These are phyloP conservation scores for Echiichthys vipera DNA, from an alignment of 2,797 vertebrate species.

Conservation along the genomic window DNA sequence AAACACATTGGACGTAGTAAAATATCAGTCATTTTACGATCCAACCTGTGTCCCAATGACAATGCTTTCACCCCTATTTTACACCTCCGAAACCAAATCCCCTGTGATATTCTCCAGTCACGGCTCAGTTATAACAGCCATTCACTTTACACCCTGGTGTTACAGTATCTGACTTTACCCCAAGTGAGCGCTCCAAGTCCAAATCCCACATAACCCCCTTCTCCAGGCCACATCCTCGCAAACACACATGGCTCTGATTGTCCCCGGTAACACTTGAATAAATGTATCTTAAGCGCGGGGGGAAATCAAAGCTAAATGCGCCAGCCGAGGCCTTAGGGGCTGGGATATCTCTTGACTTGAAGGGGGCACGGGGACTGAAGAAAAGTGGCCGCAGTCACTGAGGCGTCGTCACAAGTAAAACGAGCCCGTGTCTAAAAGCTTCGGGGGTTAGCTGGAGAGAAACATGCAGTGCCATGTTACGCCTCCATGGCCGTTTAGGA, in stretches of 20 bases:
- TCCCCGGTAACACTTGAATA: conserved; percentile 63
- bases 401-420: conserved; percentile 64
- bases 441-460: conserved; percentile 61
- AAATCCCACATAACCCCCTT: conserved; percentile 73
- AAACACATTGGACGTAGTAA: not conserved
- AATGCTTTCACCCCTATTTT: conserved; percentile 61
- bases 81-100: conserved; percentile 68
- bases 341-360: conserved; percentile 29
- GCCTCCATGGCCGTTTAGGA: conserved; percentile 57
- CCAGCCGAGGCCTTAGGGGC: conserved; percentile 30
- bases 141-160: conserved; percentile 66
- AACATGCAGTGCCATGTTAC: conserved; percentile 81
- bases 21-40: conserved; percentile 9
- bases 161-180: conserved; percentile 68
- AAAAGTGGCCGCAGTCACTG: conserved; percentile 43
- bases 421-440: conserved; percentile 59
- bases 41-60: conserved; percentile 41
- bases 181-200: conserved; percentile 48
- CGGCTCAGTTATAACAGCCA: conserved; percentile 58
- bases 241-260: conserved; percentile 78
- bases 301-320: conserved; percentile 68
- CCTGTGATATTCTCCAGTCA: conserved; percentile 61
- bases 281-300: conserved; percentile 57
- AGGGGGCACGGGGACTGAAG: conserved; percentile 17
- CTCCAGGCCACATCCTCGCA: conserved; percentile 68